Evolutionary conservation across 2,888 invertebrate species (phyloP), one percentile per base, ranked within the genome.

Genomic region (Diploptera punctata): DNA sequence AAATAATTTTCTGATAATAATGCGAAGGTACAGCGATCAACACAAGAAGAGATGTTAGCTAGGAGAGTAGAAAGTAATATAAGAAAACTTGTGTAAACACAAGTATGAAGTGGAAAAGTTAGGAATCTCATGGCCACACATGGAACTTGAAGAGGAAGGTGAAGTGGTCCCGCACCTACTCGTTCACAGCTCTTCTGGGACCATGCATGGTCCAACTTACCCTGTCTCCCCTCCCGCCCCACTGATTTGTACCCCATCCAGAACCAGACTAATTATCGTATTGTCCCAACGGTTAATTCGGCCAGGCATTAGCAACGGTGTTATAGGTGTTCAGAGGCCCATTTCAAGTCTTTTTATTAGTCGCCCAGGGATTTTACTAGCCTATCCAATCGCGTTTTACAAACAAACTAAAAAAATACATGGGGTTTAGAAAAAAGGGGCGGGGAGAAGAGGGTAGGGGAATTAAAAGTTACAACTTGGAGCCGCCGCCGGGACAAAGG

Each of bases 321-420:
- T 88, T 88, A 88, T 88, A 87, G 87, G 88, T 87, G 88, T 87
- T 87, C 86, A 84, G 88, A 88, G 88, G 87, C 87, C 87, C 86
- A 88, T 88, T 88, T 86, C 86, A 85, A 86, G 85, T 85, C 85
- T 86, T 87, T 76, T 87, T 88, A 88, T 87, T 86, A 86, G 82
- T 86, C 87, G 87, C 81, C 80, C 85, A 84, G 88, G 87, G 81
- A 74, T 71, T 71, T 44, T 68, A 54, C 67, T 60, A 68, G 54
- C 68, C 69, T 49, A 67, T 47, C 72, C 72, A 72, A 74, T 69
- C 69, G 74, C 70, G 70, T 67, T 70, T 60, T 69, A 69, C 68
- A 71, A 73, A 60, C 67, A 68, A 70, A 57, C 65, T 52, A 67
- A 65, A 47, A 69, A 57, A 69, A 71, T 29, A 62, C 24, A 26